Evolutionary conservation across 2,888 invertebrate species (phyloP).

Genomic region (Ophraella communa): DNA sequence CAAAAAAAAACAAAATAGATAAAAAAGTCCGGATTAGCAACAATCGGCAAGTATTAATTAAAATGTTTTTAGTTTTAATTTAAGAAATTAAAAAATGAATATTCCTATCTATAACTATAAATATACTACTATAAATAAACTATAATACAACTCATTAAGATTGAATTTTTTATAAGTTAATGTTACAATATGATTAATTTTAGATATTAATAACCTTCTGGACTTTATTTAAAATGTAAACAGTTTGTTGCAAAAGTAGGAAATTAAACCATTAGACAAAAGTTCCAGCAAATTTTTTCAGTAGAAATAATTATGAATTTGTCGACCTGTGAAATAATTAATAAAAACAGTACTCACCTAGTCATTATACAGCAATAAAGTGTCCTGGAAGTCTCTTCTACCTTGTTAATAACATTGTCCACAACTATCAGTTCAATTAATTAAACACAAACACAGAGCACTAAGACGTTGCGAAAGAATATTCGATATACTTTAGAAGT

Average conservation of each 20-base stretch:
- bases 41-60: too few relatives aligned
- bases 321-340: background rate
- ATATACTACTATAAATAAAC: too few relatives aligned
- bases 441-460: background rate
- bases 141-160: too few relatives aligned
- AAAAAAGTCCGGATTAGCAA: background rate
- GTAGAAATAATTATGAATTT: background rate
- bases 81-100: too few relatives aligned
- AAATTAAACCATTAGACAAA: too few relatives aligned
- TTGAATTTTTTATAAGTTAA: too few relatives aligned
- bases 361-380: background rate
- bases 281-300: background rate
- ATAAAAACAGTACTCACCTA: background rate
- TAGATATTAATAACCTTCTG: too few relatives aligned
- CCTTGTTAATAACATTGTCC: background rate
- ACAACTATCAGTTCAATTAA: background rate
- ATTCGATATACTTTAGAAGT: background rate
- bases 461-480: conserved; percentile 1
- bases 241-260: too few relatives aligned
- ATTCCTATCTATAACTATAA: too few relatives aligned
- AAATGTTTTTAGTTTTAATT: too few relatives aligned
- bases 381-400: background rate
- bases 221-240: too few relatives aligned
- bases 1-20: background rate
- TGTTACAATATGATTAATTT: too few relatives aligned